These are phyloP conservation scores for Axis porcinus DNA, from an alignment of 2,113 vertebrate species.

Conservation along the genomic window DNA sequence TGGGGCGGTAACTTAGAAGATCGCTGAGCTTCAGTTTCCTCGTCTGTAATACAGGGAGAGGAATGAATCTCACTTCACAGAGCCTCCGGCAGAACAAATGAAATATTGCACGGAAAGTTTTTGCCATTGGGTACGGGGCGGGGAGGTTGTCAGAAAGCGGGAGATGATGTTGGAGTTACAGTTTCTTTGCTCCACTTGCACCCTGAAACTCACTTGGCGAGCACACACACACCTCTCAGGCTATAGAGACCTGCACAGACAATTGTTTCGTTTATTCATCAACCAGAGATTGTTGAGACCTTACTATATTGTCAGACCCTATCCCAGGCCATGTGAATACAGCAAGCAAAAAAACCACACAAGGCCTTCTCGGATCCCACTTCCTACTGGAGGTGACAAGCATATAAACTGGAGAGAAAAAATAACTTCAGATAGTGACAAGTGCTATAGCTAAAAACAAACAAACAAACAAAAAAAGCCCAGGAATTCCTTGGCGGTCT, in stretches of 20 bases:
- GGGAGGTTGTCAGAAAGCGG: neutral
- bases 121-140: fast-evolving
- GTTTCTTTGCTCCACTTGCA: neutral
- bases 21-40: neutral
- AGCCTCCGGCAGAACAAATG: neutral
- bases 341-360: neutral
- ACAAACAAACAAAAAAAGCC: neutral
- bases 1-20: neutral
- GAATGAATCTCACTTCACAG: neutral
- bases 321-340: neutral
- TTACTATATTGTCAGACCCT: neutral
- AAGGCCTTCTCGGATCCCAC: neutral
- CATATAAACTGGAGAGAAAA: neutral
- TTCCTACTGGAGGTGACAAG: neutral
- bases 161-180: neutral
- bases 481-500: neutral
- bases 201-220: neutral
- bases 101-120: neutral
- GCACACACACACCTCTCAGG: neutral
- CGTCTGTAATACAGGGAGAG: fast-evolving
- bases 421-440: neutral
- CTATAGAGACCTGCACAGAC: neutral
- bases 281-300: neutral
- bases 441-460: neutral
- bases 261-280: neutral